Evolutionary conservation across 2,797 vertebrate genomes (phyloP), one percentile per base, ranked within the genome.

Genomic region (Liasis olivaceus): DNA sequence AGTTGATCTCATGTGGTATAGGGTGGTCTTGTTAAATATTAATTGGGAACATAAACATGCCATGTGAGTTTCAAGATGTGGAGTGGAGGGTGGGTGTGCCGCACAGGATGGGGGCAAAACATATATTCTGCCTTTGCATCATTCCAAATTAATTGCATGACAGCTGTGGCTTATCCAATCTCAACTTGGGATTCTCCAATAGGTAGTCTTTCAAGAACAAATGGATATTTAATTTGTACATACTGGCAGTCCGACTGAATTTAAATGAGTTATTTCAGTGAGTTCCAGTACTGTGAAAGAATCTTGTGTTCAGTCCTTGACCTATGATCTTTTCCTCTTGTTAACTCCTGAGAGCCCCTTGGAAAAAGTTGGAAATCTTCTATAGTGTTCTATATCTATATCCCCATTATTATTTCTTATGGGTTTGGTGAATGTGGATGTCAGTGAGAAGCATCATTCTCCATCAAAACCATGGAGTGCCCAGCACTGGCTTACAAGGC

Each of bases 11-110:
- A 96, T 1, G 0, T 89, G 77, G 88, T 96, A 95, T 96, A 96
- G 95, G 95, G 95, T 96, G 96, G 96, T 96, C 97, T 97, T 94
- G 90, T 96, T 96, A 96, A 97, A 96, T 96, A 95, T 94, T 97
- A 97, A 97, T 97, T 96, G 96, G 95, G 96, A 97, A 95, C 96
- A 97, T 97, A 97, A 97, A 96, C 97, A 97, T 96, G 96, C 95
- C 95, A 96, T 95, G 94, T 93, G 94, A 96, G 93, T 95, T 89
- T 85, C 51, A 96, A 96, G 96, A 95, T 97, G 95, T 96, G 93
- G 94, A 96, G 95, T 95, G 94, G 95, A 93, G 26, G 28, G 28
- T 93, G 95, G 90, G 93, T 95, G 96, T 24, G 94, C 94, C 88
- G 62, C 93, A 36, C 0, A 24, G 60, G 47, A 5, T 47, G 28